phyloP scores from a whole-genome alignment of 1,140 invertebrate species.

The Trachelipus rathkii region DNA sequence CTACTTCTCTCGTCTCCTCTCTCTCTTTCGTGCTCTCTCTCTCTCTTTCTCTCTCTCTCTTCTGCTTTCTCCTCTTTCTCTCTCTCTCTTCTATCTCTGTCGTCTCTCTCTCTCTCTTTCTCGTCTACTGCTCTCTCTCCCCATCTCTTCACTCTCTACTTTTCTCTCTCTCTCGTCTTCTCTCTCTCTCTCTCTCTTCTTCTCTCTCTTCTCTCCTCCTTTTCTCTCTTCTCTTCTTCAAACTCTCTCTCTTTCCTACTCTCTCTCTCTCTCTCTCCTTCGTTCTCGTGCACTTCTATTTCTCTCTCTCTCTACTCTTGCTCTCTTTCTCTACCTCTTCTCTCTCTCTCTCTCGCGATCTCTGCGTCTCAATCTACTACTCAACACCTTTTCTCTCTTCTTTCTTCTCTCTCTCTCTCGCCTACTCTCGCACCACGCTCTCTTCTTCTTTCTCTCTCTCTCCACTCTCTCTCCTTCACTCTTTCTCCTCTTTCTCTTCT shows the following conservation, averaged over 20 bases:
- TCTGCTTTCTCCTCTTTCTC: background rate
- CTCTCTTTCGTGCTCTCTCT: background rate
- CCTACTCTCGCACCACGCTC: background rate
- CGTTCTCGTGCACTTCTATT: too few relatives aligned
- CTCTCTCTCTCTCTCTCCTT: background rate
- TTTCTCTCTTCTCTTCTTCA: background rate
- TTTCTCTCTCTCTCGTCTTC: background rate
- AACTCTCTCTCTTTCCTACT: too few relatives aligned
- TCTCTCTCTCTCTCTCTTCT: background rate
- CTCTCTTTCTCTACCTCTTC: too few relatives aligned
- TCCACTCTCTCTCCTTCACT: background rate
- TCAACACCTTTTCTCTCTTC: too few relatives aligned
- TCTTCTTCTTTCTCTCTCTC: background rate
- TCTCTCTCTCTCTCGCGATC: too few relatives aligned
- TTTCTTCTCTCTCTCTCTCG: background rate
- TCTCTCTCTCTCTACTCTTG: background rate
- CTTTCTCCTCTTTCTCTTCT: background rate
- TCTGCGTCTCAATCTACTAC: too few relatives aligned
- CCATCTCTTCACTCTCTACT: background rate
- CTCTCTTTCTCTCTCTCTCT: background rate
- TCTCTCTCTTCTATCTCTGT: background rate
- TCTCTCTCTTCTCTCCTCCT: background rate
- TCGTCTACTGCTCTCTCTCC: background rate
- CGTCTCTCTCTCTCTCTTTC: background rate
- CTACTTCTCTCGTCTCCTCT: too few relatives aligned